Conservation (phyloP, 2,888 invertebrate genomes). For the Plagiodera versicolora region DNA sequence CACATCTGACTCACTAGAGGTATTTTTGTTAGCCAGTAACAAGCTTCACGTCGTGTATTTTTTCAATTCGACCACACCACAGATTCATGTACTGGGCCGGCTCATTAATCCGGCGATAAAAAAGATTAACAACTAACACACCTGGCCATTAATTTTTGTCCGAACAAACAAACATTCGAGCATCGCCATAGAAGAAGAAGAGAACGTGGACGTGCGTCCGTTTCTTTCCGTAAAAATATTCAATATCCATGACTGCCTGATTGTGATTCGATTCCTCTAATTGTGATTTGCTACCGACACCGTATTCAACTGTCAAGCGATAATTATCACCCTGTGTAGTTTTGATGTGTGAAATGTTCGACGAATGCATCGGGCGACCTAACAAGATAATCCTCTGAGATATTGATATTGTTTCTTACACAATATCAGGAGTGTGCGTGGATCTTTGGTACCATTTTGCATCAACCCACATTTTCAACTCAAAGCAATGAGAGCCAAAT, state of each 20-base stretch:
- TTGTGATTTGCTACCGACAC: conserved; percentile 35
- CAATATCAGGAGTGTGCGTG: background rate
- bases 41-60: background rate
- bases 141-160: conserved; percentile 2
- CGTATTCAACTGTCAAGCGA: conserved; percentile 31
- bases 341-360: conserved; percentile 31
- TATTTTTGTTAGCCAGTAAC: too few species aligned
- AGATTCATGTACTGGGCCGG: too few species aligned
- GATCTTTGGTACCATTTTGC: background rate
- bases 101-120: conserved; percentile 15
- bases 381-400: conserved; percentile 25
- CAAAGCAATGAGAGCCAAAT: background rate
- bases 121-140: conserved; percentile 14
- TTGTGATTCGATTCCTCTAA: conserved; percentile 26
- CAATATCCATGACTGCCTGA: conserved; percentile 20
- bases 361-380: conserved; percentile 10
- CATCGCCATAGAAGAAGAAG: conserved; percentile 3
- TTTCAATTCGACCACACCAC: background rate
- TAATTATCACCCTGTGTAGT: conserved; percentile 27
- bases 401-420: conserved; percentile 26
- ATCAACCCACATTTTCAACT: background rate
- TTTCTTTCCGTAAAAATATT: conserved; percentile 24
- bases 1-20: too few species aligned
- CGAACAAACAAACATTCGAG: conserved; percentile 2
- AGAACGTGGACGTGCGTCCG: conserved; percentile 11